Conservation (phyloP, 1,140 invertebrate genomes). For the Pogonognathellus flavescens region DNA sequence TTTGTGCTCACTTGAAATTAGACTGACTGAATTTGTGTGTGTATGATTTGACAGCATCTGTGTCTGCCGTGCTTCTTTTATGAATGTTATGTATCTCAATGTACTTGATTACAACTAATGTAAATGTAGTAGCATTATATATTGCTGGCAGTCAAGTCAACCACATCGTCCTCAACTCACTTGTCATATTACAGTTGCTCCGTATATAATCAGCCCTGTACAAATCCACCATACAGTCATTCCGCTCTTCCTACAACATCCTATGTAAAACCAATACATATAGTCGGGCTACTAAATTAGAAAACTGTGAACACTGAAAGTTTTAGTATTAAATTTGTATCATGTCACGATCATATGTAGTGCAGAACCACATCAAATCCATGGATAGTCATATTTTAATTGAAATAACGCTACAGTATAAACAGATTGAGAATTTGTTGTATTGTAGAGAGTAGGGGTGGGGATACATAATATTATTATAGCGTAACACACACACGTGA, state of each 20-base stretch:
- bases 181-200: conserved; percentile 10
- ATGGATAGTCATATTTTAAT: too few species aligned
- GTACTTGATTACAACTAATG: background rate
- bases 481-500: too few species aligned
- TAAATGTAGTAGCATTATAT: background rate
- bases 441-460: too few species aligned
- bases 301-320: too few species aligned
- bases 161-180: background rate
- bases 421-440: too few species aligned
- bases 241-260: background rate
- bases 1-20: conserved; percentile 4
- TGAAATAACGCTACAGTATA: too few species aligned
- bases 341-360: too few species aligned
- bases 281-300: too few species aligned
- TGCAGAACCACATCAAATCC: too few species aligned
- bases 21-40: background rate
- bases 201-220: background rate
- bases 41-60: conserved; percentile 26
- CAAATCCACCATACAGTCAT: too few species aligned
- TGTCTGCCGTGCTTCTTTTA: background rate
- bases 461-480: too few species aligned
- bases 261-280: background rate
- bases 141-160: conserved; percentile 8
- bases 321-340: too few species aligned
- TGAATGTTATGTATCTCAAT: background rate